Percentiles rank a stretch among this genome's conserved stretches.
Evolutionary conservation across 2,888 invertebrate genomes (phyloP).

Genomic region (Agonopterix heracliana): DNA sequence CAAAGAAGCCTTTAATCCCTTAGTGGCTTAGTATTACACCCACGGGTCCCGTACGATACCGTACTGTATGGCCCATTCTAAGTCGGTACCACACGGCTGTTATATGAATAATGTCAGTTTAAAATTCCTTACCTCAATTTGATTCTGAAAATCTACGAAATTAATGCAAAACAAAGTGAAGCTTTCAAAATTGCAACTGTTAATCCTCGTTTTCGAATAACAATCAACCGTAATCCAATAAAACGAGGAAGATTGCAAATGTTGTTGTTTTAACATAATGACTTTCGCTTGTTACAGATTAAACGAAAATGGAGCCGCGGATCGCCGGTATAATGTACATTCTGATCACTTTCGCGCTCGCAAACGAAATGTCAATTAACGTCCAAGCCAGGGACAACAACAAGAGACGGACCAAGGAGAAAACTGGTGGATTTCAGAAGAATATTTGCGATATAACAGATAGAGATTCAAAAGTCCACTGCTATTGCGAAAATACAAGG

Average conservation of each 20-base stretch:
- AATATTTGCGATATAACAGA: slow-evolving; percentile 77
- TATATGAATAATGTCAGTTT: too few species aligned
- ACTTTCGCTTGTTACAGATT: slow-evolving; percentile 62
- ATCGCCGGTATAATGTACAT: slow-evolving; percentile 60
- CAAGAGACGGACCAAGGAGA: slow-evolving; percentile 65
- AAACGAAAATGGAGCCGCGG: slow-evolving; percentile 56
- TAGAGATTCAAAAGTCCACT: slow-evolving; percentile 77
- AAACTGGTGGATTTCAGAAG: slow-evolving; percentile 63
- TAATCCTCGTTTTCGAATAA: slow-evolving; percentile 12
- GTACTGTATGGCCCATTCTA: too few species aligned
- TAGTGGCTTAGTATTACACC: too few species aligned
- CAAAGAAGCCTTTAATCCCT: too few species aligned
- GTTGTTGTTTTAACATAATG: slow-evolving; percentile 23
- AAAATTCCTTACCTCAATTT: too few species aligned
- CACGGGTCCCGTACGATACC: too few species aligned
- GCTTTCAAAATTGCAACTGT: slow-evolving; percentile 2
- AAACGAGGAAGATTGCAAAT: slow-evolving; percentile 15
- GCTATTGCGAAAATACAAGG: slow-evolving; percentile 79
- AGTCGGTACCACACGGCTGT: too few species aligned
- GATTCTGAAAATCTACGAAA: background rate
- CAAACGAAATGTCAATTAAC: slow-evolving; percentile 67
- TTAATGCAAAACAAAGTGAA: background rate
- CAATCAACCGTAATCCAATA: slow-evolving; percentile 20
- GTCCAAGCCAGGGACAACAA: slow-evolving; percentile 64
- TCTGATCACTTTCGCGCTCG: slow-evolving; percentile 59